A percentile compares a stretch with the other conserved stretches of the same genome.
phyloP scores from a whole-genome alignment of 2,888 invertebrate species.

The Heterodera filipjevi region DNA sequence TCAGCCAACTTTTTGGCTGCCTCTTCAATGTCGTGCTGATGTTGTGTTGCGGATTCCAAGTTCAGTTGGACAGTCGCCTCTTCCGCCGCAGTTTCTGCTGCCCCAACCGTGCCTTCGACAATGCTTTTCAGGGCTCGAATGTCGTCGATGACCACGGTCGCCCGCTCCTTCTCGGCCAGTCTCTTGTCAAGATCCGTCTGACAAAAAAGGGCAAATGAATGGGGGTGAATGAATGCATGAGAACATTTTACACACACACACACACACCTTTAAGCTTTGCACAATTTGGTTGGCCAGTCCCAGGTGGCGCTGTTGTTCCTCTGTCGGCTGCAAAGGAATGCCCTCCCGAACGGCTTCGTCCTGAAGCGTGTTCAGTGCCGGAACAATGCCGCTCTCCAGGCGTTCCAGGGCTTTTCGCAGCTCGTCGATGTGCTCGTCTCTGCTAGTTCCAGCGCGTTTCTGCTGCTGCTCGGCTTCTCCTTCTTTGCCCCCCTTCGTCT shows the following conservation, averaged over 20 bases:
- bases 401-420: slow-evolving; percentile 2
- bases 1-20: slow-evolving; percentile 1
- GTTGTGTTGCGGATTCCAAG: neutral
- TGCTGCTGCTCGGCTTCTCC: neutral
- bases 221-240: neutral
- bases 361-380: slow-evolving; percentile 69
- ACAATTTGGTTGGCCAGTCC: neutral
- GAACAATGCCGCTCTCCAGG: neutral
- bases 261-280: neutral
- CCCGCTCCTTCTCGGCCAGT: slow-evolving; percentile 2
- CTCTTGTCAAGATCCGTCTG: neutral
- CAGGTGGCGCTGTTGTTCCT: neutral
- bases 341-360: slow-evolving; percentile 66
- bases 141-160: slow-evolving; percentile 1
- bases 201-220: neutral
- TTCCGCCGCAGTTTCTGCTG: neutral
- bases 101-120: neutral
- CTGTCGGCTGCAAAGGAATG: slow-evolving; percentile 43
- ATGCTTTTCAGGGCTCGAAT: neutral
- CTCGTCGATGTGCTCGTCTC: slow-evolving; percentile 10
- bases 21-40: neutral
- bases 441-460: neutral
- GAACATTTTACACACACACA: neutral
- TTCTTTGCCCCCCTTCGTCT: slow-evolving; percentile 13
- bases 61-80: neutral